Percentiles rank a stretch among this genome's conserved stretches.
These are phyloP conservation scores for Tretioscincus oriximinensis DNA, from an alignment of 2,113 vertebrate genomes.

Conservation along the genomic window DNA sequence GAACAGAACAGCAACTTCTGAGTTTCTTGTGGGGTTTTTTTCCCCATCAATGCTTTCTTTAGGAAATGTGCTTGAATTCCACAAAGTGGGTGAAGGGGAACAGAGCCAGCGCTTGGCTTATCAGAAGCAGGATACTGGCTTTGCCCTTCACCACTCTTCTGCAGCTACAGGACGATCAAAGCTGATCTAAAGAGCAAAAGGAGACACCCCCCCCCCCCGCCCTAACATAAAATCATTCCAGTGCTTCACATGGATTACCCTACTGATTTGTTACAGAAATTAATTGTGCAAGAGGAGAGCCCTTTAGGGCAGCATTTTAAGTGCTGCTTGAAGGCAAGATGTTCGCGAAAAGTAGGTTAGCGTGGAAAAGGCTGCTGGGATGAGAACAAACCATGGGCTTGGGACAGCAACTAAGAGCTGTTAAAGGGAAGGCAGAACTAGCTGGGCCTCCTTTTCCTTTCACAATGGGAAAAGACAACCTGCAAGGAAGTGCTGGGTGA, in stretches of 20 bases:
- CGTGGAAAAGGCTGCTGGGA: not conserved
- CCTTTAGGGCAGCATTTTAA: not conserved
- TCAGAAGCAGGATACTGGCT: not conserved
- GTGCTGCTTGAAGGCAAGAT: not conserved
- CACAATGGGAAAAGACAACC: not conserved
- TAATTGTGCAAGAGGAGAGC: no score
- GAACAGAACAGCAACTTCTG: not conserved
- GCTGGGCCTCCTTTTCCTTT: not conserved
- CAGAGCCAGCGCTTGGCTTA: accelerated
- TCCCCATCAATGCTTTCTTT: not conserved
- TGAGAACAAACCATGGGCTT: not conserved
- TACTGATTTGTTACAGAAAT: no score
- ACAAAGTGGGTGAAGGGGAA: not conserved
- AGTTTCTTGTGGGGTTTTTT: no score
- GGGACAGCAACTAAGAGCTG: not conserved
- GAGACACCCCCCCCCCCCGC: no score
- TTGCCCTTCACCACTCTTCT: not conserved
- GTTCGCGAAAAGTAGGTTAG: not conserved
- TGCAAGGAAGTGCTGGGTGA: not conserved
- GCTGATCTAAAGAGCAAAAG: not conserved
- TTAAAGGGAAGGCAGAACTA: not conserved
- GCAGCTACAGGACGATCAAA: not conserved
- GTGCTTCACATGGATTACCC: not conserved
- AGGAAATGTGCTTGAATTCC: not conserved
- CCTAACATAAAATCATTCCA: not conserved